phyloP scores from a whole-genome alignment of 1,140 invertebrate genomes.

The Euglossa dilemma region DNA sequence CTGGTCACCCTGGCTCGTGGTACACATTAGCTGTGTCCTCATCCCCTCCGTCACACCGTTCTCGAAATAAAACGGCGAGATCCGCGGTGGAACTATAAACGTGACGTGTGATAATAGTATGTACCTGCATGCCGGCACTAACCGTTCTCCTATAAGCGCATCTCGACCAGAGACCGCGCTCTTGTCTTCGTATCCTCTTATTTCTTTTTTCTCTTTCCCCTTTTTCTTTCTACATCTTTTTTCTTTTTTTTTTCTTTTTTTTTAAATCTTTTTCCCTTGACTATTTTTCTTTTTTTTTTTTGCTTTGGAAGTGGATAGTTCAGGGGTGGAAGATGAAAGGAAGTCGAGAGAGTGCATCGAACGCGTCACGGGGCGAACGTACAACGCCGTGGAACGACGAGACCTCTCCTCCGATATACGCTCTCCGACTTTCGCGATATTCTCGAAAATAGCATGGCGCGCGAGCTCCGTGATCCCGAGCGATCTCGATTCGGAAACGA shows the following conservation, averaged over 20 bases:
- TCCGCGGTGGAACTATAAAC: constrained; percentile 85
- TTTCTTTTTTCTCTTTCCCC: background rate
- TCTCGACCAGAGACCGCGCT: constrained; percentile 20
- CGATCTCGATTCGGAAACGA: background rate
- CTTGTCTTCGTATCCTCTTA: background rate
- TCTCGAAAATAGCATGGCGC: no score
- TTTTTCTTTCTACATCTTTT: background rate
- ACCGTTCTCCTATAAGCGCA: constrained; percentile 44
- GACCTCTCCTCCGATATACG: background rate
- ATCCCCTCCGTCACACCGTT: constrained; percentile 84
- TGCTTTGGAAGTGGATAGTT: background rate
- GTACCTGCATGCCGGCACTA: constrained; percentile 29
- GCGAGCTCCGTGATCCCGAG: no score
- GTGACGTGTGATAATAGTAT: constrained; percentile 69
- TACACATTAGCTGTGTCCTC: constrained; percentile 86
- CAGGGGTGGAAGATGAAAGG: background rate
- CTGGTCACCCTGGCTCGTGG: constrained; percentile 85
- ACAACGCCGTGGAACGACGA: background rate
- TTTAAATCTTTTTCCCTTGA: no score
- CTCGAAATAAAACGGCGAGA: constrained; percentile 84
- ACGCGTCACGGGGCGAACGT: background rate
- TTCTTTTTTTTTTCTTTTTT: background rate
- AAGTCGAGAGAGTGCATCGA: background rate
- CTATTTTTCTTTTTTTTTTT: background rate
- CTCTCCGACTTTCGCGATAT: no score